Percentiles rank a stretch among this genome's conserved stretches.
Evolutionary conservation across 2,888 invertebrate genomes (phyloP).

Genomic region (Anthoptus insignis): DNA sequence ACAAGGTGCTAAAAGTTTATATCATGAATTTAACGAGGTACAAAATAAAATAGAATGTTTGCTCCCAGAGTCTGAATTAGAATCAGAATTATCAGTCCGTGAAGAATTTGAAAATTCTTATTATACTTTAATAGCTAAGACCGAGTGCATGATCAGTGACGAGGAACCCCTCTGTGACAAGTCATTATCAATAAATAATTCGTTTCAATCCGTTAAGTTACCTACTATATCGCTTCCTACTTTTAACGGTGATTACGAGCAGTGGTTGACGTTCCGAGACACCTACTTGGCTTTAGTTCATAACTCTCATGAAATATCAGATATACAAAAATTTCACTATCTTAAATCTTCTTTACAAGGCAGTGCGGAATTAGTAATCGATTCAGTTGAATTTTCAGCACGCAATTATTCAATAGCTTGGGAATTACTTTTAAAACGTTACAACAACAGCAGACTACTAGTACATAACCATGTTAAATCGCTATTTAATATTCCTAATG

Average conservation of each 20-base stretch:
- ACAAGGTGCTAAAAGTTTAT: not conserved
- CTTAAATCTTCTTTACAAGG: constrained; percentile 6
- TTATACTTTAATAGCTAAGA: not conserved
- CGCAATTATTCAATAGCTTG: constrained; percentile 29
- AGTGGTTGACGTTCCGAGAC: constrained; percentile 24
- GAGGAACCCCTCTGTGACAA: not conserved
- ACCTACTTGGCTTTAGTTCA: constrained; percentile 10
- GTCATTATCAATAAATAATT: constrained; percentile 1
- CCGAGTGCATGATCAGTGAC: not conserved
- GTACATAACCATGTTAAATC: constrained; percentile 27
- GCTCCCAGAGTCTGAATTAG: not conserved
- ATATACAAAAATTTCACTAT: constrained; percentile 28
- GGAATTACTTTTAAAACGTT: constrained; percentile 32
- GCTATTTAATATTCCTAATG: constrained; percentile 19
- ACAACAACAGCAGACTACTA: constrained; percentile 28
- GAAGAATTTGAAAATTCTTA: not conserved
- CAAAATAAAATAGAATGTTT: not conserved
- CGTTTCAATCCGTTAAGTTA: not conserved
- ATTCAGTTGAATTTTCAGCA: constrained; percentile 13
- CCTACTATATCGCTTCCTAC: constrained; percentile 9
- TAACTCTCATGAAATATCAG: not conserved
- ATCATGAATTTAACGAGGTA: not conserved
- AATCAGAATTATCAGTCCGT: constrained; percentile 65
- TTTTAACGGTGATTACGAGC: not conserved
- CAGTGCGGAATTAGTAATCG: constrained; percentile 6